Evolutionary conservation across 1,140 invertebrate genomes (phyloP), one percentile per base, ranked within the genome.

Genomic region (Bombus fervidus): DNA sequence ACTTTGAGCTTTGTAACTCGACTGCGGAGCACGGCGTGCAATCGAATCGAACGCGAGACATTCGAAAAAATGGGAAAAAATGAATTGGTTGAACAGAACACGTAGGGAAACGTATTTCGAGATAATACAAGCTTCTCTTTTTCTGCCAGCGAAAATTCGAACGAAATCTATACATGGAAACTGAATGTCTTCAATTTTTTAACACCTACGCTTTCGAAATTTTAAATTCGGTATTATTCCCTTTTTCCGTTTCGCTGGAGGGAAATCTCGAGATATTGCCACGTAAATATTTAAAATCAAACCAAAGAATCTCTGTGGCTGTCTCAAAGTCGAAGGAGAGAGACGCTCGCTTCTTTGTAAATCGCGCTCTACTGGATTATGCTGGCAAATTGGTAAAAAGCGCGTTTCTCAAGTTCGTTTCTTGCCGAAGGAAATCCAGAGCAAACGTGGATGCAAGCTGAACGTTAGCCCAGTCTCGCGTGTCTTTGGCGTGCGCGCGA

Each of bases 361-460:
- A 75, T 37, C 59, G 10, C 28, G 10, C 12, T 41, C 18, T 0
- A 6, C 41, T n/a, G 34, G 41, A 85, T 72, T 81, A 62, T 85
- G n/a, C 83, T 47, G 18, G 77, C 68, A 73, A 81, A 81, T 85
- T 80, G 83, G 22, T 57, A 72, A 71, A 85, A 53, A 77, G 31
- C 39, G 47, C 31, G 47, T 59, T 43, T 18, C 66, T n/a, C 41
- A 85, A 80, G 47, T 69, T 79, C 37, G 28, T 41, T 71, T 78
- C 74, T 31, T 22, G n/a, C 22, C 18, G 57, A 71, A 57, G 43
- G 12, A 64, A 71, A 78, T 34, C 34, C 18, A 37, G 39, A 3
- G 15, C 47, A n/a, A 47, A 53, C 31, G 47, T 12, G 39, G 37
- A 62, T 81, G 34, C 79, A 73, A 85, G 57, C 74, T 43, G 57